Base-by-base conservation (phyloP, 2,113 vertebrate species). In the Esox niger region DNA sequence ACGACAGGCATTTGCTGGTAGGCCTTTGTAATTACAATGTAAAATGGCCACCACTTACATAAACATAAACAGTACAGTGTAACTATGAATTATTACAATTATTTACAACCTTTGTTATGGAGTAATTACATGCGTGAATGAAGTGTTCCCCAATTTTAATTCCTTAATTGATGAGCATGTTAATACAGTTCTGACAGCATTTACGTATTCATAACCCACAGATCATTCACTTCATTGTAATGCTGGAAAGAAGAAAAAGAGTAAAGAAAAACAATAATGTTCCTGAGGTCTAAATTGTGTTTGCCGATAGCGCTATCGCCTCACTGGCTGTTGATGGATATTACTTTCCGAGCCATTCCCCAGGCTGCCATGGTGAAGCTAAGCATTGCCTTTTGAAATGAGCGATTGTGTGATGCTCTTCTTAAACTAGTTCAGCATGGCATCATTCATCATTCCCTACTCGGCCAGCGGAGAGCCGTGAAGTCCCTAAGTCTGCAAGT, bases 261-360 rank as follows among this genome's bases (percentile, higher is more conserved):
- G 69, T 64, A 71, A 70, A 76, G 78, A 74, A 77, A 81, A 86
- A 87, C 83, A 85, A 85, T 86, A 88, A 87, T 82, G 84, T 88
- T 83, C 70, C 82, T 67, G 69, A 81, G 73, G 80, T 85, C 81
- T 81, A 86, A 88, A 89, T 89, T 90, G 83, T 85, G 84, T 88
- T 88, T 87, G 81, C 83, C 88, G 86, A 87, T 89, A 83, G 82
- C 79, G 52, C 83, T 76, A 62, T 81, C 84, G 85, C 84, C 80
- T 84, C 80, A 82, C 82, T 86, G 80, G 84, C 83, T 88, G 87
- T 84, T 90, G 88, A 89, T 89, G 84, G 85, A 88, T 89, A 87
- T 89, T 87, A 79, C 81, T 87, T 82, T 82, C 83, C 82, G 55
- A 77, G 82, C 73, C 31, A 57, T 75, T 87, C 80, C 83, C 82